A percentile compares a stretch with the other conserved stretches of the same genome.
Conservation (phyloP, 1,140 invertebrate genomes). For the Cyphomyrmex costatus region DNA sequence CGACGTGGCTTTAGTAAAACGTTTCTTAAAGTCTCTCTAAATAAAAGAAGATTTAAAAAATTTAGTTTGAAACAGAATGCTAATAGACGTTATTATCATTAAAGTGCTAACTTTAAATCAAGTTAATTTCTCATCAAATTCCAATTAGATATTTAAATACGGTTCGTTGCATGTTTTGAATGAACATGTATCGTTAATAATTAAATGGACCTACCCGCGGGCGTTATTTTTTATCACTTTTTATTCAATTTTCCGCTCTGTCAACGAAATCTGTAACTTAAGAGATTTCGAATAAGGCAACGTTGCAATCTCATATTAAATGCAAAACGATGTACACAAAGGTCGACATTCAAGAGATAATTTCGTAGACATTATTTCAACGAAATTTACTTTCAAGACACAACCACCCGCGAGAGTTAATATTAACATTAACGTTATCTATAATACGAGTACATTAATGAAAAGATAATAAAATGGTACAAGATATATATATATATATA, state of each 20-base stretch:
- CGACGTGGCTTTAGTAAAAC: neutral
- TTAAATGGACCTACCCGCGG: neutral
- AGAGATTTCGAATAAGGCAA: neutral
- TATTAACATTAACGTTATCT: neutral
- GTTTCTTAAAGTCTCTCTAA: no score
- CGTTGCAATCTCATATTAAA: conserved; percentile 20
- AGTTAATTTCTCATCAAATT: neutral
- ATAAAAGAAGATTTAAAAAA: neutral
- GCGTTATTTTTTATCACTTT: neutral
- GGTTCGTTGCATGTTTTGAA: neutral
- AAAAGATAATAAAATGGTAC: no score
- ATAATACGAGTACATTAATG: no score
- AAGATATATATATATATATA: no score
- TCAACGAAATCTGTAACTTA: neutral
- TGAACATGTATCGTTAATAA: conserved; percentile 17
- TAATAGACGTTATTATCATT: neutral
- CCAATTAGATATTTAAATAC: neutral
- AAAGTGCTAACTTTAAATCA: neutral
- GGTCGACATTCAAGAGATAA: neutral
- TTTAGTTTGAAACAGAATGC: neutral
- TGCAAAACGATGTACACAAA: neutral
- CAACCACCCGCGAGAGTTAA: neutral
- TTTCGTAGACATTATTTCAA: neutral
- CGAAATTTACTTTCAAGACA: neutral
- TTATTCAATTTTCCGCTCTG: conserved; percentile 33